Conservation (phyloP, 1,140 invertebrate species). For the Fopius arisanus region DNA sequence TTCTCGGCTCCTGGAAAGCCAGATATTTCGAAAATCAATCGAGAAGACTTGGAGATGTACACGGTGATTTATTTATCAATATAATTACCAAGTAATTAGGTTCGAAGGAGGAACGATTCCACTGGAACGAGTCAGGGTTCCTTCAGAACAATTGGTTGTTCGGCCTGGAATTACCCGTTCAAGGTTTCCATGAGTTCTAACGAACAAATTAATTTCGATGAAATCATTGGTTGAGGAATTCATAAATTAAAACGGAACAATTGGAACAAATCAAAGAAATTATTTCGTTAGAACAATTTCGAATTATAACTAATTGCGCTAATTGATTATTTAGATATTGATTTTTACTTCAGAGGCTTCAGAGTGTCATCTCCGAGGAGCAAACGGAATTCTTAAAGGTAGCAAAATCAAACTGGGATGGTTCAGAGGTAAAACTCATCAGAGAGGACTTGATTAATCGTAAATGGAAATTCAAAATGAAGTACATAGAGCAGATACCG, state of each 20-base stretch:
- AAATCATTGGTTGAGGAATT: no score
- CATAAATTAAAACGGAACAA: no score
- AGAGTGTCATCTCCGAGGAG: conserved; percentile 38
- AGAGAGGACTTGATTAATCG: conserved; percentile 35
- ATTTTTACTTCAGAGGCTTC: conserved; percentile 29
- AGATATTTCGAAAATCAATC: conserved; percentile 28
- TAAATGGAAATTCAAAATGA: conserved; percentile 41
- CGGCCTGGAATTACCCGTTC: no score
- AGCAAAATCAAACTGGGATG: conserved; percentile 39
- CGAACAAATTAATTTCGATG: no score
- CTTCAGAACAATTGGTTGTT: no score
- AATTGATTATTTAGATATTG: not conserved
- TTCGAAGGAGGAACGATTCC: no score
- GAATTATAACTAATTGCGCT: no score
- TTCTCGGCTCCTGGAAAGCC: conserved; percentile 36
- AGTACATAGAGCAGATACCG: conserved; percentile 35
- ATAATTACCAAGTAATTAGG: no score
- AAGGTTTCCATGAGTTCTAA: no score
- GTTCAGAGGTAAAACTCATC: conserved; percentile 10
- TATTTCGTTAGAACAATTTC: no score
- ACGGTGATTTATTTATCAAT: conserved; percentile 31
- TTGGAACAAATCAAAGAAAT: not conserved
- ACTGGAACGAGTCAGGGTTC: no score
- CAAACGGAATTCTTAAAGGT: conserved; percentile 44
- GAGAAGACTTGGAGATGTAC: conserved; percentile 40